Evolutionary conservation across 2,797 vertebrate genomes (phyloP), one percentile per base, ranked within the genome.

Genomic region (Uromys caudimaculatus): DNA sequence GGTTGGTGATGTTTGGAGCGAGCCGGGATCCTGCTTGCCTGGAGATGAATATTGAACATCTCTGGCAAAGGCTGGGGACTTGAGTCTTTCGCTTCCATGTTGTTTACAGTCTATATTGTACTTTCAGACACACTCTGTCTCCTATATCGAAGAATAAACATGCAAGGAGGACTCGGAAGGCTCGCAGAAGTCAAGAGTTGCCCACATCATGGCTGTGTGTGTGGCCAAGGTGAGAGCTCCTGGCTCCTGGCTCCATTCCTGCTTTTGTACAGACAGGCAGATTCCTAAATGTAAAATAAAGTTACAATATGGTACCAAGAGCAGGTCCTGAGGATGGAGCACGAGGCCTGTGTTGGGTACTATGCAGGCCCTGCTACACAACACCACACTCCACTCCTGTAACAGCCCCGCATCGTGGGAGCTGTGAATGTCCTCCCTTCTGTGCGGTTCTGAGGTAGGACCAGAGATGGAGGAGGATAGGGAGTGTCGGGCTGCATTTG

Each of bases 251-350:
- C 41, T 13, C 54, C 0, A 4, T 2, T 56, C 50, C n/a, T 8
- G 3, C 21, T 54, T 17, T 83, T 77, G 0, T 1, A 16, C 1
- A 4, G 41, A 41, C 17, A 0, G 6, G 44, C 75, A 3, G 1
- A 32, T 13, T 41, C 21, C 54, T 3, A 24, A 21, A 9, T 3
- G 11, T 12, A 32, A 24, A 23, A 41, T 41, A 41, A 21, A 64
- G 11, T 0, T 6, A 21, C 0, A 0, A 14, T 0, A 0, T 1
- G 1, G 1, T 0, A 3, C 38, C 8, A 10, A 1, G 1, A 21
- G 9, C 0, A 23, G 87, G 17, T 1, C 4, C 56, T 6, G 0
- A 0, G 10, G 29, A 0, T 0, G 0, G n/a, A 19, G 8, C 0
- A 1, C 7, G 89, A 2, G 27, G 6, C 0, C 0, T 24, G 71